These are phyloP conservation scores for Pecten maximus DNA, from an alignment of 2,888 invertebrate genomes.

Conservation along the genomic window DNA sequence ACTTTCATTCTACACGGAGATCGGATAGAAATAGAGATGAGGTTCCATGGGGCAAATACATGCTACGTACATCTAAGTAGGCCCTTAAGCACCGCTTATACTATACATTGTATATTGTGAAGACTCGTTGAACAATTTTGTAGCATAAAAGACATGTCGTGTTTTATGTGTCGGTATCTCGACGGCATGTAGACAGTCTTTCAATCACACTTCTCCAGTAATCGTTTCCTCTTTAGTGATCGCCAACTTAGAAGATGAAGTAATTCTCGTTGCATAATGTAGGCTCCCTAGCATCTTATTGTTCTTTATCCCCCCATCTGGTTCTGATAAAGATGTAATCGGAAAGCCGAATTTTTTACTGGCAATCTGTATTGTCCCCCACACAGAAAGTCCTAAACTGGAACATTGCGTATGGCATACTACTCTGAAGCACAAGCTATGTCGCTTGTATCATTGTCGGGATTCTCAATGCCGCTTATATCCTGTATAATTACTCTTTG, in stretches of 20 bases:
- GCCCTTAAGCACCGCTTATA: not conserved
- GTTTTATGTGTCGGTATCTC: not conserved
- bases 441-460: slow-evolving; percentile 13
- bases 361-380: not conserved
- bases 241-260: slow-evolving; percentile 8
- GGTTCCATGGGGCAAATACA: not conserved
- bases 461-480: not conserved
- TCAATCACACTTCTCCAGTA: slow-evolving; percentile 16
- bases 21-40: not conserved
- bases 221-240: slow-evolving; percentile 21
- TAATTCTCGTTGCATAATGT: not conserved
- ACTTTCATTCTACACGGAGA: too few relatives aligned
- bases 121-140: not conserved
- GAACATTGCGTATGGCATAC: not conserved
- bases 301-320: slow-evolving; percentile 10
- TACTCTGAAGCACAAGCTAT: not conserved
- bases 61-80: not conserved
- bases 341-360: not conserved
- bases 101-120: not conserved
- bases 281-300: not conserved
- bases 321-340: not conserved
- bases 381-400: not conserved
- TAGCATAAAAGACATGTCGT: not conserved
- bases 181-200: not conserved
- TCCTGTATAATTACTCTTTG: slow-evolving; percentile 18